Conservation (phyloP, 2,888 invertebrate genomes). For the Nematopogon swammerdamellus region DNA sequence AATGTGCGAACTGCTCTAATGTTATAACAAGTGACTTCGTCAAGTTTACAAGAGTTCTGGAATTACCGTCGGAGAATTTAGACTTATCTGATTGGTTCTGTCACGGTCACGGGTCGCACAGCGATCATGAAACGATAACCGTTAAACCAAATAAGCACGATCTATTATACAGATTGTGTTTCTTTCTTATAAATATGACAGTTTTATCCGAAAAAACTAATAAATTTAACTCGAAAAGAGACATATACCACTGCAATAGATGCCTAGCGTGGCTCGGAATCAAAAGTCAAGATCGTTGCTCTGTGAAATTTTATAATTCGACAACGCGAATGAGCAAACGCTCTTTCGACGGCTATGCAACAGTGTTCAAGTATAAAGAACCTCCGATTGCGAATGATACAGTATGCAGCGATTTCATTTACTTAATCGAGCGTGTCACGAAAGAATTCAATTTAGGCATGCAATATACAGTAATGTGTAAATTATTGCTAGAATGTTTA, state of each 20-base stretch:
- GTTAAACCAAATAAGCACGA: slow-evolving; percentile 50
- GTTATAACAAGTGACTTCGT: slow-evolving; percentile 38
- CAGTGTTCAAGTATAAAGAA: slow-evolving; percentile 9
- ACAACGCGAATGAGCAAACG: slow-evolving; percentile 40
- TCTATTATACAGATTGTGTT: slow-evolving; percentile 56
- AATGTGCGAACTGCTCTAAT: slow-evolving; percentile 41
- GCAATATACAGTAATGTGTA: slow-evolving; percentile 50
- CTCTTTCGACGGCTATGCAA: slow-evolving; percentile 17
- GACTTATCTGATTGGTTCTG: slow-evolving; percentile 67
- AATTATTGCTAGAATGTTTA: slow-evolving; percentile 51
- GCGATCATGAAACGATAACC: slow-evolving; percentile 16
- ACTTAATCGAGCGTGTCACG: slow-evolving; percentile 46
- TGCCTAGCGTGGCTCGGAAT: slow-evolving; percentile 59
- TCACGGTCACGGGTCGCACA: slow-evolving; percentile 38
- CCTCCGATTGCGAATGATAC: slow-evolving; percentile 18
- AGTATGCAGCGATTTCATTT: slow-evolving; percentile 48
- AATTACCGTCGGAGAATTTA: slow-evolving; percentile 57
- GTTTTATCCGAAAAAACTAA: slow-evolving; percentile 36
- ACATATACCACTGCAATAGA: slow-evolving; percentile 52
- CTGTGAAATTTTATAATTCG: slow-evolving; percentile 56
- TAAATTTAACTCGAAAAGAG: slow-evolving; percentile 39
- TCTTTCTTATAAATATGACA: slow-evolving; percentile 43
- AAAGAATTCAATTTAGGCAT: slow-evolving; percentile 43
- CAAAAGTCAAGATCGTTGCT: slow-evolving; percentile 27
- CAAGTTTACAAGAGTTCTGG: slow-evolving; percentile 56